Percentiles rank a stretch among this genome's conserved stretches.
Evolutionary conservation across 2,888 invertebrate genomes (phyloP).

Genomic region (Ophion obscuratus): DNA sequence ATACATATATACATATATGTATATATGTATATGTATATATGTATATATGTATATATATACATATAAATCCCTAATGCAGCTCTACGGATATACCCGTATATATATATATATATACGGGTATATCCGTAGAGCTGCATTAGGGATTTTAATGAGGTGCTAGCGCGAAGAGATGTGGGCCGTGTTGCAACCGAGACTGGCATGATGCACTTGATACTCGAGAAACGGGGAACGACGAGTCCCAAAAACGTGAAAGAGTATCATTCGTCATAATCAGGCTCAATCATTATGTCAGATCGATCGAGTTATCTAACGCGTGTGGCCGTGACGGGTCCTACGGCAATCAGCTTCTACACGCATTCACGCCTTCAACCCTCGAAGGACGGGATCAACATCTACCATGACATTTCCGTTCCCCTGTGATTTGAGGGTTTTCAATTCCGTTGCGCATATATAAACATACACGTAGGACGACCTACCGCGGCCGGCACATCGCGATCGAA

Average conservation of each 20-base stretch:
- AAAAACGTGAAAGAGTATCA: constrained; percentile 61
- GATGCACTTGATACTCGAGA: constrained; percentile 44
- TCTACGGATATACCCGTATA: too few species aligned
- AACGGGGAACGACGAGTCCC: constrained; percentile 47
- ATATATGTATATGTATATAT: neutral
- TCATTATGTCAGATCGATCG: constrained; percentile 70
- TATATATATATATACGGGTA: neutral
- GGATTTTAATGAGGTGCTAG: constrained; percentile 60
- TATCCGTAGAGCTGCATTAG: constrained; percentile 24
- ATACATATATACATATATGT: neutral
- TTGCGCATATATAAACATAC: too few species aligned
- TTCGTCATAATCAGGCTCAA: constrained; percentile 70
- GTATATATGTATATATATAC: neutral
- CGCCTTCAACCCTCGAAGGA: constrained; percentile 14
- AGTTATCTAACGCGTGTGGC: constrained; percentile 54
- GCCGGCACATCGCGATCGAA: constrained; percentile 22
- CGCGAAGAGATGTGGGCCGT: constrained; percentile 9
- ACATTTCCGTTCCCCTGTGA: constrained; percentile 24
- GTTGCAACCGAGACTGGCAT: constrained; percentile 4
- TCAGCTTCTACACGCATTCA: constrained; percentile 20
- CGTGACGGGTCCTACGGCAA: constrained; percentile 38
- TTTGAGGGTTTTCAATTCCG: too few species aligned
- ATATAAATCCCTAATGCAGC: too few species aligned
- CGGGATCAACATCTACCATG: constrained; percentile 16
- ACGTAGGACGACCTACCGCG: neutral